A percentile compares a stretch with the other conserved stretches of the same genome.
These are phyloP conservation scores for Psephotus haematonotus DNA, from an alignment of 2,113 vertebrate species.

Conservation along the genomic window DNA sequence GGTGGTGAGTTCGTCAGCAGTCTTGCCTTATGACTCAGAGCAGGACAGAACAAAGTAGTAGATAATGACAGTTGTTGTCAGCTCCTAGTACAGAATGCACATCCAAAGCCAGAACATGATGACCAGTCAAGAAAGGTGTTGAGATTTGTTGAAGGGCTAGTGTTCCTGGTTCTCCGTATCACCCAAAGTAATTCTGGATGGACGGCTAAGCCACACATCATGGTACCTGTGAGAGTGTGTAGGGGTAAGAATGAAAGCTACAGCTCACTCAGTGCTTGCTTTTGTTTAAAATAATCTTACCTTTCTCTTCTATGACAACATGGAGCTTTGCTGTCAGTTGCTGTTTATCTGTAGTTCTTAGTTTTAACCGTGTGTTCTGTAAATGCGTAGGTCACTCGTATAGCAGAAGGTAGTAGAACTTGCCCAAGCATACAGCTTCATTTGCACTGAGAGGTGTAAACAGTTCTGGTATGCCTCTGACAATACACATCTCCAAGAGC, in stretches of 20 bases:
- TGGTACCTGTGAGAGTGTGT: background rate
- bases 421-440: background rate
- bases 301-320: background rate
- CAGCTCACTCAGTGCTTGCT: background rate
- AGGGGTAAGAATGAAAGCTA: background rate
- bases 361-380: background rate
- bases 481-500: background rate
- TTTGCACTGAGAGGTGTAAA: background rate
- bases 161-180: background rate
- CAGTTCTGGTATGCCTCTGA: background rate
- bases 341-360: background rate
- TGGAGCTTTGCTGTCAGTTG: background rate
- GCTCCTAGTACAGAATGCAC: background rate
- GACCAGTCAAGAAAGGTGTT: background rate
- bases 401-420: background rate
- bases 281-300: background rate
- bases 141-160: background rate
- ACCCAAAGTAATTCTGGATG: background rate
- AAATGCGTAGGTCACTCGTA: accelerated
- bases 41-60: background rate
- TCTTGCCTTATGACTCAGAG: background rate
- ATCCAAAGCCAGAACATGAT: background rate
- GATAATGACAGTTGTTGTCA: background rate
- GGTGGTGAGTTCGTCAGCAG: background rate
- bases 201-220: background rate